Base-by-base conservation (phyloP, 2,888 invertebrate genomes). In the Halictus ligatus region DNA sequence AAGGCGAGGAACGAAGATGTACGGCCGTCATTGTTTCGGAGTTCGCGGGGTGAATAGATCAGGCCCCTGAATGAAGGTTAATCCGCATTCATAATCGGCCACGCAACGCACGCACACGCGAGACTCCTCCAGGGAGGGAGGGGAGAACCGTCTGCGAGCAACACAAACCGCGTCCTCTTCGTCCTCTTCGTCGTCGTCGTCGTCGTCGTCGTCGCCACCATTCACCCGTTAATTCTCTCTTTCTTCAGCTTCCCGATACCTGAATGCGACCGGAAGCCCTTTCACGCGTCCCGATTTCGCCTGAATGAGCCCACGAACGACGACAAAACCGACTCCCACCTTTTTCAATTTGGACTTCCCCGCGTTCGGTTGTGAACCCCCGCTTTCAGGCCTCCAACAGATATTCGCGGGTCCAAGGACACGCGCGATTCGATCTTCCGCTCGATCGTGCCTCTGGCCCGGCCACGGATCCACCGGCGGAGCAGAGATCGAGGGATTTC, bases 241-340 rank as follows among this genome's bases (percentile, higher is more conserved):
- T 93, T 94, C 93, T 94, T 93, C 88, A 54, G 81, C 79, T 73
- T 58, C 58, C 73, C 69, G 85, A 85, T 85, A 86, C 83, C 89
- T 93, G 90, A 93, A 93, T 93, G 91, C 89, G 82, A 91, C 93
- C 94, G 94, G 94, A 94, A 94, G 92, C 92, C 90, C 92, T 94
- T 94, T 94, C 94, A 94, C 90, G 91, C 89, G 92, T 91, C 88
- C 92, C 89, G 92, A 94, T 93, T 93, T 92, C 86, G 76, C 82
- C 80, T 87, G 82, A 87, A 90, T 79, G 81, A 86, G 85, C 86
- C 60, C 78, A 75, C 73, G 80, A n/a, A 21, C 64, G 29, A 64
- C 15, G 29, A 15, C 64, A 29, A 13, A 29, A 35, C 13, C 64
- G 29, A 64, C 64, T 69, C 69, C 40, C 40, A 69, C 69, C 40